A percentile compares a stretch with the other conserved stretches of the same genome.
Evolutionary conservation across 2,113 vertebrate genomes (phyloP).

Genomic region (Eubucco bourcierii): DNA sequence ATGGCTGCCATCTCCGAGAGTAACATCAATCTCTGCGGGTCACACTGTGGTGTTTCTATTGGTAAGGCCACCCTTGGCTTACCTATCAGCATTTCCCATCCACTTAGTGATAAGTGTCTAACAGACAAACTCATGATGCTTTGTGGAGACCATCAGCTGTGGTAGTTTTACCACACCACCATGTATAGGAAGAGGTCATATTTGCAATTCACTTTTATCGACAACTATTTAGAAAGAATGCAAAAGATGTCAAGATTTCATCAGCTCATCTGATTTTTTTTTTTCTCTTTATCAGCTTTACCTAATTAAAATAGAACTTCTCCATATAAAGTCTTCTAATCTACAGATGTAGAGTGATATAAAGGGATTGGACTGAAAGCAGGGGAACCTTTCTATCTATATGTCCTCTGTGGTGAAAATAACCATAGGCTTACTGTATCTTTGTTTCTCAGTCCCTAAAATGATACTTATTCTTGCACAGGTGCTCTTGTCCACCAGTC

Average conservation of each 20-base stretch:
- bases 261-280: background rate
- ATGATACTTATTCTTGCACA: background rate
- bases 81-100: background rate
- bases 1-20: conserved; percentile 95
- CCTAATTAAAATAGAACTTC: background rate
- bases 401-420: background rate
- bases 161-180: background rate
- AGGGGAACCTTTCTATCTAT: background rate
- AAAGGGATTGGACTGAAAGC: background rate
- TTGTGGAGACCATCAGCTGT: background rate
- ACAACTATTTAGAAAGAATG: background rate
- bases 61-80: conserved; percentile 75
- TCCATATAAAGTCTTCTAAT: background rate
- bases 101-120: background rate
- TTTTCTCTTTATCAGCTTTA: background rate
- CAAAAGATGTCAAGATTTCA: background rate
- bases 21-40: conserved; percentile 92
- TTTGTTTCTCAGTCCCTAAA: background rate
- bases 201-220: background rate
- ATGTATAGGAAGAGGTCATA: background rate
- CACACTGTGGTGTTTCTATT: conserved; percentile 93
- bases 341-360: background rate
- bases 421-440: background rate
- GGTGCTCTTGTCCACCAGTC: background rate
- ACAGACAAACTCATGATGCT: background rate